Conservation (phyloP, 92 coral and sea anemone genomes). For the Parazoanthus atlanticus region DNA sequence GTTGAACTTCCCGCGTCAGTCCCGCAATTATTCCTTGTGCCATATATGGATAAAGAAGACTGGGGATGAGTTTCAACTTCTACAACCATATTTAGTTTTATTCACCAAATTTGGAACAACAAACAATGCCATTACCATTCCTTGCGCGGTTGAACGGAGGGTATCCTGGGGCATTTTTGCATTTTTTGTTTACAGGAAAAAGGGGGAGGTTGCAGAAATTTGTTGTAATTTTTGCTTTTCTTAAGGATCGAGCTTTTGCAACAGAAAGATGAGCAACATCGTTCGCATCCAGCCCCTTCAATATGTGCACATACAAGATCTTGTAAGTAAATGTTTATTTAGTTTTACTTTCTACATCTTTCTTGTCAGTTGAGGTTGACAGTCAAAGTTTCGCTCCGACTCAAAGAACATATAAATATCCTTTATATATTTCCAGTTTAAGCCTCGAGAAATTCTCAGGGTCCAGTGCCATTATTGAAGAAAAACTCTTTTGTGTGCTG, state of each 20-base stretch:
- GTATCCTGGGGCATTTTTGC: neutral
- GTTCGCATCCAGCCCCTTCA: conserved; percentile 94
- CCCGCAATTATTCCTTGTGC: conserved; percentile 31
- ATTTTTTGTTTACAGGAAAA: neutral
- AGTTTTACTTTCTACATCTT: too few relatives aligned
- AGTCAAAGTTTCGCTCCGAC: too few relatives aligned
- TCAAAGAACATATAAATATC: neutral
- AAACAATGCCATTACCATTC: neutral
- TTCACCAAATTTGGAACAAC: conserved; percentile 15
- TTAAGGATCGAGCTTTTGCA: neutral
- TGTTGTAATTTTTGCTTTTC: neutral
- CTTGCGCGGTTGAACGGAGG: neutral
- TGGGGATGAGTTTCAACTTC: neutral
- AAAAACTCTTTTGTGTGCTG: neutral
- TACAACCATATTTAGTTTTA: neutral
- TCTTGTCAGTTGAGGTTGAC: too few relatives aligned
- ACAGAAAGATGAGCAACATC: conserved; percentile 74
- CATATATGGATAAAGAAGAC: conserved; percentile 28
- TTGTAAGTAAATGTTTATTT: conserved; percentile 25
- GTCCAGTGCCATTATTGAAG: neutral
- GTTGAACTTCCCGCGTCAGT: conserved; percentile 46
- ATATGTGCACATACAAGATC: conserved; percentile 88
- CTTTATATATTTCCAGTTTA: neutral
- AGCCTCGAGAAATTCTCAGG: neutral
- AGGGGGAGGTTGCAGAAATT: neutral